Percentiles rank a stretch among this genome's conserved stretches.
phyloP scores from a whole-genome alignment of 2,113 vertebrate genomes.

The Crotalus horridus region DNA sequence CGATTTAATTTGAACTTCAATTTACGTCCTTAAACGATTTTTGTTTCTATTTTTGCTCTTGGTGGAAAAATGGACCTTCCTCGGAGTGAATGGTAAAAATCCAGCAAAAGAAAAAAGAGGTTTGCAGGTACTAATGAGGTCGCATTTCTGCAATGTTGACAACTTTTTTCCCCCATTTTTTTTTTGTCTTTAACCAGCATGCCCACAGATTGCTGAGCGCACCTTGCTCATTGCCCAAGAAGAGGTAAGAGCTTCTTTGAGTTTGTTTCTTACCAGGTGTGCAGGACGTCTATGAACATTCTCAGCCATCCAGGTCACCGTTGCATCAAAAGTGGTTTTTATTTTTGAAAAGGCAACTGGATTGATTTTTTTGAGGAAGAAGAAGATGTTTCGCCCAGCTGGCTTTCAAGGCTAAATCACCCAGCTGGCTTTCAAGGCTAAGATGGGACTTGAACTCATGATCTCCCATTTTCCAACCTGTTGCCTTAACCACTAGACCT shows the following conservation, averaged over 20 bases:
- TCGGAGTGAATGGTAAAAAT: slow-evolving; percentile 3
- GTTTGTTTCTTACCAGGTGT: not conserved
- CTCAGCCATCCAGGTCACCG: too few relatives aligned
- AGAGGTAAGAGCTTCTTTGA: slow-evolving; percentile 67
- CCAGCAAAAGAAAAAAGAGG: not conserved
- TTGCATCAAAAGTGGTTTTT: too few relatives aligned
- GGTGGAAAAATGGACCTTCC: slow-evolving; percentile 31
- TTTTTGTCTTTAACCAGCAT: slow-evolving; percentile 67
- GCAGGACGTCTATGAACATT: not conserved
- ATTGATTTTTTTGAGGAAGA: too few relatives aligned
- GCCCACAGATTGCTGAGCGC: slow-evolving; percentile 82
- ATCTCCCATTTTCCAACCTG: too few relatives aligned
- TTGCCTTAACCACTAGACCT: too few relatives aligned
- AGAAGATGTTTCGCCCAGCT: too few relatives aligned
- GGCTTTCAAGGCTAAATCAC: too few relatives aligned
- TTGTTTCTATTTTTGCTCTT: not conserved
- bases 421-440: too few relatives aligned
- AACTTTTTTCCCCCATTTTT: rapidly evolving
- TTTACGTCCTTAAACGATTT: slow-evolving; percentile 21
- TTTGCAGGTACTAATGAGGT: not conserved
- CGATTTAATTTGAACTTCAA: not conserved
- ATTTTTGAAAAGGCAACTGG: too few relatives aligned
- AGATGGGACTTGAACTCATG: too few relatives aligned
- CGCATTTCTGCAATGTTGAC: slow-evolving; percentile 26
- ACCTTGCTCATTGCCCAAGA: slow-evolving; percentile 64